Conservation (phyloP, 2,113 vertebrate species). For the Cervus canadensis region DNA sequence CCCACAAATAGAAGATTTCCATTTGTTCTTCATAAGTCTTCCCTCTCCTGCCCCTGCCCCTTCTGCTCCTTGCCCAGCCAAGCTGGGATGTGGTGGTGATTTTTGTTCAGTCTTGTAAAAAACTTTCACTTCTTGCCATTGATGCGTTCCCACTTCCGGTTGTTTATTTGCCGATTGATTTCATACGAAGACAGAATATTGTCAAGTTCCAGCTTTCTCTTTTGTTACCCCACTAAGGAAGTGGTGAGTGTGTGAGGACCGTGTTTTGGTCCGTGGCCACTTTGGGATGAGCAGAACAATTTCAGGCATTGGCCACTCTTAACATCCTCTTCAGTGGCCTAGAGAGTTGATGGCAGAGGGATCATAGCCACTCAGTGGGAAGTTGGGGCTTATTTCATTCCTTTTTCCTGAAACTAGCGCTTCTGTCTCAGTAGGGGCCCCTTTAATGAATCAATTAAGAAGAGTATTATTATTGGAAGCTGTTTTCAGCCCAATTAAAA, state of each 20-base stretch:
- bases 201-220: neutral
- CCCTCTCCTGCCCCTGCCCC: no score
- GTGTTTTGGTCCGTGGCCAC: neutral
- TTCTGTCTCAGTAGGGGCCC: constrained; percentile 73
- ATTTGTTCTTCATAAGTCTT: neutral
- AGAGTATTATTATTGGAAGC: constrained; percentile 80
- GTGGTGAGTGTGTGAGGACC: neutral
- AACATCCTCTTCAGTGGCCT: neutral
- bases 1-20: neutral
- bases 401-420: constrained; percentile 39
- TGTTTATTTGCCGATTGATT: neutral
- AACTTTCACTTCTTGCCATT: neutral
- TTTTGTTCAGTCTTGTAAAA: neutral
- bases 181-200: neutral
- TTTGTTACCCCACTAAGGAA: neutral
- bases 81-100: neutral
- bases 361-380: constrained; percentile 57
- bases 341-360: constrained; percentile 43
- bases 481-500: constrained; percentile 83
- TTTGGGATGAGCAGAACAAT: neutral
- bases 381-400: constrained; percentile 14
- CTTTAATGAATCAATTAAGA: constrained; percentile 82
- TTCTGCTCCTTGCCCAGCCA: neutral
- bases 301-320: neutral
- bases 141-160: neutral